Conservation (phyloP, 2,888 invertebrate genomes). For the Ophion costatus region DNA sequence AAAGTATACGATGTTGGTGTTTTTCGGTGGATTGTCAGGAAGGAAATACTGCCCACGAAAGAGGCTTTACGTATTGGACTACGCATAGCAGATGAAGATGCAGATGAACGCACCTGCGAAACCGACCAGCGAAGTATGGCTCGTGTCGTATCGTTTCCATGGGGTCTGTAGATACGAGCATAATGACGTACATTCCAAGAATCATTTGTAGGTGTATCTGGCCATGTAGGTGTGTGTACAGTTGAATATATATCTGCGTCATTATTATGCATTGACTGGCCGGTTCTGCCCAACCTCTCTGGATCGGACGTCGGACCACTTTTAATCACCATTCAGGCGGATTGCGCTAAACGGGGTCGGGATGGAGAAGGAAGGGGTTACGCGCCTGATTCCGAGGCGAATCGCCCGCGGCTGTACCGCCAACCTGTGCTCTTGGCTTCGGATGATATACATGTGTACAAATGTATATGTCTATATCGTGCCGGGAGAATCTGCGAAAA, state of each 20-base stretch:
- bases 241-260: constrained; percentile 48
- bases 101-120: constrained; percentile 43
- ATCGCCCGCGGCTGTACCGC: constrained; percentile 59
- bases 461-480: constrained; percentile 20
- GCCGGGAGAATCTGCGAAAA: constrained; percentile 68
- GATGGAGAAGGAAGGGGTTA: constrained; percentile 52
- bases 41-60: no score
- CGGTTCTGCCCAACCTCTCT: constrained; percentile 60
- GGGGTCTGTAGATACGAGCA: constrained; percentile 21
- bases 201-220: background rate
- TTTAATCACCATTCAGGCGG: constrained; percentile 77
- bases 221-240: background rate
- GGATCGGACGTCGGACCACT: constrained; percentile 71
- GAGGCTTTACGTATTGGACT: background rate
- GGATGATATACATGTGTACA: constrained; percentile 50
- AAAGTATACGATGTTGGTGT: no score
- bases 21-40: no score
- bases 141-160: constrained; percentile 2
- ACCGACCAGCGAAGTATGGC: constrained; percentile 22
- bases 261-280: constrained; percentile 70
- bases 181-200: background rate
- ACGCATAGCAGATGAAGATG: constrained; percentile 1
- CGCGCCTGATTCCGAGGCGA: constrained; percentile 52
- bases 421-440: constrained; percentile 62
- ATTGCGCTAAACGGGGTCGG: constrained; percentile 73